Evolutionary conservation across 2,888 invertebrate genomes (phyloP).

Genomic region (Eupelmus urozonus): DNA sequence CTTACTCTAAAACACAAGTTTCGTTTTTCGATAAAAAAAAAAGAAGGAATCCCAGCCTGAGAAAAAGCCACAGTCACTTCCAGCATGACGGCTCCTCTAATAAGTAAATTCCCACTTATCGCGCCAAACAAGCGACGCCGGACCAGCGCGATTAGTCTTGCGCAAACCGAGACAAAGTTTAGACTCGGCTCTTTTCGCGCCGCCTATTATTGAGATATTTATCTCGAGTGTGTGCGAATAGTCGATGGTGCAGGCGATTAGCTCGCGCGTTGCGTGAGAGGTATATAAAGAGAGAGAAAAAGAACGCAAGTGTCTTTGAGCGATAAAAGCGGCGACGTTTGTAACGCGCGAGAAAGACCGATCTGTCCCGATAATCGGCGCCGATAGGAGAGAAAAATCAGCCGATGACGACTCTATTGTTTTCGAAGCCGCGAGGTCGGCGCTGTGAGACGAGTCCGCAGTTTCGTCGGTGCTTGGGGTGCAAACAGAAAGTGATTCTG

Average conservation of each 20-base stretch:
- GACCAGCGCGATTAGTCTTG: slow-evolving; percentile 43
- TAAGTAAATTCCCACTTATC: slow-evolving; percentile 21
- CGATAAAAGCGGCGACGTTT: not conserved
- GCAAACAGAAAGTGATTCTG: not conserved
- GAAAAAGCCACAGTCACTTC: not conserved
- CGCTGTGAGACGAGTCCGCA: not conserved
- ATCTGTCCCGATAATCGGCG: slow-evolving; percentile 21
- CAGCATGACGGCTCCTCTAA: not conserved
- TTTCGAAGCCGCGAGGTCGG: not conserved
- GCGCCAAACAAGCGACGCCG: not conserved
- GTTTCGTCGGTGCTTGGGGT: not conserved
- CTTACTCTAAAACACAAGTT: too few species aligned
- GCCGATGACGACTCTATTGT: slow-evolving; percentile 39
- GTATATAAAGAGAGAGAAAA: slow-evolving; percentile 22
- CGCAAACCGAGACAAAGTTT: slow-evolving; percentile 44
- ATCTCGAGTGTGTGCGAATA: slow-evolving; percentile 44
- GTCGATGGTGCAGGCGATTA: slow-evolving; percentile 46
- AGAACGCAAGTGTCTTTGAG: not conserved
- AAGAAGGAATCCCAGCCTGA: not conserved
- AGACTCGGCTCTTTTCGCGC: not conserved
- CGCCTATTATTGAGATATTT: slow-evolving; percentile 50
- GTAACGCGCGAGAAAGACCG: not conserved
- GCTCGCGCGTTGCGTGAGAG: slow-evolving; percentile 45
- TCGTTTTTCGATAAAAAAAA: too few species aligned
- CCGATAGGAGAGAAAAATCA: slow-evolving; percentile 20